Conservation (phyloP, 2,888 invertebrate species). For the Liopterus haemorrhoidalis region DNA sequence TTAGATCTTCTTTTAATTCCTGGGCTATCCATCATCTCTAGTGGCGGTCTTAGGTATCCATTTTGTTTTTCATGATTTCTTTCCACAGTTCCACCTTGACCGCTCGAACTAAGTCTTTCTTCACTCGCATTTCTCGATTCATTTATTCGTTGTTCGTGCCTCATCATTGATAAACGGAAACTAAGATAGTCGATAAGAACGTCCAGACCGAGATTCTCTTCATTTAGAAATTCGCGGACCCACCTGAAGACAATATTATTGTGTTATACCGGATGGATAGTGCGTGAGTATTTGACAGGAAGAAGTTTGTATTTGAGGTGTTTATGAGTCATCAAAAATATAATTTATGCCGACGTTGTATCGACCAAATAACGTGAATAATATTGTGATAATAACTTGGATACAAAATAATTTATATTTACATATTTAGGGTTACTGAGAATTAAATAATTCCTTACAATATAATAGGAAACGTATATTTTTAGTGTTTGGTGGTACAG, state of each 20-base stretch:
- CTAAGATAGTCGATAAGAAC: slow-evolving; percentile 96
- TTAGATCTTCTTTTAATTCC: slow-evolving; percentile 68
- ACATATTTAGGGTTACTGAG: too few relatives aligned
- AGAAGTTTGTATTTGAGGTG: too few relatives aligned
- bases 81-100: slow-evolving; percentile 15
- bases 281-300: too few relatives aligned
- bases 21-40: slow-evolving; percentile 62
- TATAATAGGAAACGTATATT: too few relatives aligned
- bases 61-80: slow-evolving; percentile 30
- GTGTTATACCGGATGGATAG: neutral
- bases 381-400: too few relatives aligned
- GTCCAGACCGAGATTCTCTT: slow-evolving; percentile 92
- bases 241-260: slow-evolving; percentile 60
- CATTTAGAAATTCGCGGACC: slow-evolving; percentile 97
- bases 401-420: too few relatives aligned
- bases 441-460: too few relatives aligned
- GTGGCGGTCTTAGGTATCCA: slow-evolving; percentile 47
- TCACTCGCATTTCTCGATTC: slow-evolving; percentile 71
- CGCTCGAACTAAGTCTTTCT: slow-evolving; percentile 57
- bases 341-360: too few relatives aligned
- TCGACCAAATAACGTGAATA: too few relatives aligned
- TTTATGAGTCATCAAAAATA: too few relatives aligned
- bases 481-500: too few relatives aligned
- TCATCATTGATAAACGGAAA: slow-evolving; percentile 90
- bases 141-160: slow-evolving; percentile 77